Percentiles rank a stretch among this genome's conserved stretches.
Evolutionary conservation across 1,140 invertebrate genomes (phyloP).

Genomic region (Drosophila yakuba): DNA sequence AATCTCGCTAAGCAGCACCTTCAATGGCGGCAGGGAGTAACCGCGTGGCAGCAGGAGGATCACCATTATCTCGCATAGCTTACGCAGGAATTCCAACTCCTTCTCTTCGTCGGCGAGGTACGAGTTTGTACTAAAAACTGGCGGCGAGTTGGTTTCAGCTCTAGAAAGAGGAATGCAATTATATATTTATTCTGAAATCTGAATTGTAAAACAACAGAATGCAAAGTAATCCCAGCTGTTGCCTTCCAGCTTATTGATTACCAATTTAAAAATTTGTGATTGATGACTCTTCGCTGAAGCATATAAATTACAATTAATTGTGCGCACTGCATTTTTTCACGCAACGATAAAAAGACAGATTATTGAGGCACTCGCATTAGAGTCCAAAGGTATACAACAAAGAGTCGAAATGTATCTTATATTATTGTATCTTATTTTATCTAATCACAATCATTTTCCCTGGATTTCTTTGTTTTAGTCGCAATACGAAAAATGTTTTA

Average conservation of each 20-base stretch:
- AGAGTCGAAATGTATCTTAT: not conserved
- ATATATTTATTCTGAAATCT: not conserved
- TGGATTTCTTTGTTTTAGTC: slow-evolving; percentile 10
- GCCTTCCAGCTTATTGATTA: slow-evolving; percentile 11
- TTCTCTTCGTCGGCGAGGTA: slow-evolving; percentile 90
- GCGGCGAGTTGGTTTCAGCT: slow-evolving; percentile 86
- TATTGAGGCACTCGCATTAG: no score
- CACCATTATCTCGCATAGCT: slow-evolving; percentile 92
- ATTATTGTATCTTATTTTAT: not conserved
- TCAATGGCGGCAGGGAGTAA: slow-evolving; percentile 91
- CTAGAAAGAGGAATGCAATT: slow-evolving; percentile 70
- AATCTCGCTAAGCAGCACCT: slow-evolving; percentile 92
- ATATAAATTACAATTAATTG: slow-evolving; percentile 29
- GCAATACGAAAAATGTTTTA: slow-evolving; percentile 1
- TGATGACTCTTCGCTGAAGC: slow-evolving; percentile 4
- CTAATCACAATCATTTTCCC: not conserved
- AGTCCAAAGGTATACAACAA: not conserved
- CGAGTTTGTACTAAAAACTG: slow-evolving; percentile 90
- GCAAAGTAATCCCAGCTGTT: not conserved
- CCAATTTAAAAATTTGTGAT: slow-evolving; percentile 6
- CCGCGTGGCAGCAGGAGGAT: slow-evolving; percentile 92
- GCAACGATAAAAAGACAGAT: not conserved
- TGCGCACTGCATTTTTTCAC: not conserved
- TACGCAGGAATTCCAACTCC: slow-evolving; percentile 92
- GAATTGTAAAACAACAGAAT: not conserved